Evolutionary conservation across 2,797 vertebrate species (phyloP), one percentile per base, ranked within the genome.

Genomic region (Enteromius fasciolatus): DNA sequence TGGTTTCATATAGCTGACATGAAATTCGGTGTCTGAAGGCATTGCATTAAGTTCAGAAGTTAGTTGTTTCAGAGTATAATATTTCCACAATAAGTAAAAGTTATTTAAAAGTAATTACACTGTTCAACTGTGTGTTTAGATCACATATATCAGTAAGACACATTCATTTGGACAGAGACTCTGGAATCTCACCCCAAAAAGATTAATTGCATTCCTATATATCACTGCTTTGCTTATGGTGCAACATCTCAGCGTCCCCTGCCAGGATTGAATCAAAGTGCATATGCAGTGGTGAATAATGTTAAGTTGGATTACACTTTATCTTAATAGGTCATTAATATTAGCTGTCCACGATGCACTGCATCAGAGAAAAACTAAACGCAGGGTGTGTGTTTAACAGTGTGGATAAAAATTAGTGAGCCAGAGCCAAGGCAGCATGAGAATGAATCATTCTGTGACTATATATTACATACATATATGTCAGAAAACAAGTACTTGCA

Each of bases 281-380:
- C 44, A 69, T 59, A 63, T 18, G 54, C 25, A 80, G 68, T 12
- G 23, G 11, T 80, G 67, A 33, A 36, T 46, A 23, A 80, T 44
- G n/a, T 46, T 15, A 72, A 14, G 11, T 61, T 46, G 39, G 11
- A 80, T 61, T 3, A 44, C 36, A 69, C 61, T 80, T 72, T 39
- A 11, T 31, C 17, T 61, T 33, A 46, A 41, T 33, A 72, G 11
- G 2, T 6, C 18, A 72, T 33, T 44, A 31, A 46, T 59, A 46
- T 59, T 46, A 59, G 5, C n/a, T 54, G 33, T 57, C 31, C 4
- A 54, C 4, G 5, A 28, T 25, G 41, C 28, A 54, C 7, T 52
- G n/a, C 20, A 50, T 20, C 6, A 18, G 46, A 52, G 46, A 52
- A 73, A 73, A 52, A 28, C 46, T 50, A 20, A 52, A 33, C 46